Conservation (phyloP, 2,113 vertebrate genomes). For the Rhynchopsitta pachyrhyncha region DNA sequence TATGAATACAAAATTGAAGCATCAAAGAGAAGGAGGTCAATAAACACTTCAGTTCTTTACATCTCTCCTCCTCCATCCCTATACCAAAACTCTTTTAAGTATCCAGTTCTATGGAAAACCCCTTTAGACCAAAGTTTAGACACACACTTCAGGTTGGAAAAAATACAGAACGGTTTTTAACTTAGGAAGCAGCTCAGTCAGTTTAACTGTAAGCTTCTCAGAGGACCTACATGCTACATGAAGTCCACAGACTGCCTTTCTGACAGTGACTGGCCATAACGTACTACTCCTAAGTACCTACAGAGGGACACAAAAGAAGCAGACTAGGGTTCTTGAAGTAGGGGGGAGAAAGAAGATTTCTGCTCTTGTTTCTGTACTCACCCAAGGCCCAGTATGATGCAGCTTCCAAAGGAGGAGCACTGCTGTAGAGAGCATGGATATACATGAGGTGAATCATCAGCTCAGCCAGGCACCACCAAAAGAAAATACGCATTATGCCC, state of each 20-base stretch:
- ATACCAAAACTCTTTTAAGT: not conserved
- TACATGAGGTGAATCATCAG: constrained; percentile 91
- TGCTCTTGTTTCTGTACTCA: constrained; percentile 58
- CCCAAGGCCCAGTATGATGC: constrained; percentile 90
- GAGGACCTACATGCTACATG: not conserved
- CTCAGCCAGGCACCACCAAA: constrained; percentile 92
- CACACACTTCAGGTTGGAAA: not conserved
- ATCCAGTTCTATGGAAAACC: not conserved
- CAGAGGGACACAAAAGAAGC: not conserved
- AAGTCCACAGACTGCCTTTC: not conserved
- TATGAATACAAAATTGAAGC: not conserved
- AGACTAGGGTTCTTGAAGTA: not conserved
- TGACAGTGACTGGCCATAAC: not conserved
- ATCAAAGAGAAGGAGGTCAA: not conserved
- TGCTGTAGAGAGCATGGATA: constrained; percentile 89
- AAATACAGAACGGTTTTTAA: not conserved
- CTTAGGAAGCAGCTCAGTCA: not conserved
- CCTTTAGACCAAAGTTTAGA: not conserved
- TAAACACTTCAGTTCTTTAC: not conserved
- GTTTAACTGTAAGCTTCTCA: not conserved
- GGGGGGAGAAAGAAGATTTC: not conserved
- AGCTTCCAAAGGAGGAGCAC: constrained; percentile 81
- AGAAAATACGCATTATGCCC: constrained; percentile 79
- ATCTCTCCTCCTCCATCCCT: not conserved
- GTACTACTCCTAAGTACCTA: not conserved